Evolutionary conservation across 2,888 invertebrate genomes (phyloP).

Genomic region (Amblyjoppa proteus): DNA sequence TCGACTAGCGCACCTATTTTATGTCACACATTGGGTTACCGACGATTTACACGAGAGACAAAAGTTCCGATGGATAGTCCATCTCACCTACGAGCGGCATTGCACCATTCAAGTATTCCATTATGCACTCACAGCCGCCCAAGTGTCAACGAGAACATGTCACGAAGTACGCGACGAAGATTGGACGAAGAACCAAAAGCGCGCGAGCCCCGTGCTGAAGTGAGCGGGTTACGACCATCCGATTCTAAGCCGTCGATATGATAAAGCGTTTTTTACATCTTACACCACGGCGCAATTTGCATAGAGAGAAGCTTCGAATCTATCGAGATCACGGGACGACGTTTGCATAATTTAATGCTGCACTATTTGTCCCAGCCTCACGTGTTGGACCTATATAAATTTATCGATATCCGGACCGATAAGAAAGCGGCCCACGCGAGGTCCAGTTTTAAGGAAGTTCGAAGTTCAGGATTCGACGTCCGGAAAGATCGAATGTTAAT

Average conservation of each 20-base stretch:
- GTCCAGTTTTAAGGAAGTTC: background rate
- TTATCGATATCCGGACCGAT: background rate
- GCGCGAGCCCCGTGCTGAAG: too few relatives aligned
- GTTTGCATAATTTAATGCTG: background rate
- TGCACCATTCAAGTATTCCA: slow-evolving; percentile 3
- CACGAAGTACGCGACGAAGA: background rate
- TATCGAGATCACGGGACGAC: background rate
- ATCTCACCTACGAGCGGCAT: background rate
- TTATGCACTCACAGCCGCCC: background rate
- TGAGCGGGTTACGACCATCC: background rate
- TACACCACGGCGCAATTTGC: background rate
- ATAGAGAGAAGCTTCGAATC: background rate
- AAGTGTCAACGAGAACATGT: slow-evolving; percentile 11
- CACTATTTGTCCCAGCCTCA: background rate
- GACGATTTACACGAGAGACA: background rate
- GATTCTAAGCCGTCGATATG: background rate
- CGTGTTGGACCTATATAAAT: background rate
- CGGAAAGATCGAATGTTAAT: background rate
- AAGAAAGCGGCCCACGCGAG: background rate
- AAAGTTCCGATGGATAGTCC: background rate
- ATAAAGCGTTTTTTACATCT: slow-evolving; percentile 28
- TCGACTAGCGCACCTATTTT: background rate
- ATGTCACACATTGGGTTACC: background rate
- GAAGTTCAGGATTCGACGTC: background rate
- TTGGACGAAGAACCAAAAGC: background rate